Base-by-base conservation (phyloP, 2,888 invertebrate genomes). In the Stenolophus ochropezus region DNA sequence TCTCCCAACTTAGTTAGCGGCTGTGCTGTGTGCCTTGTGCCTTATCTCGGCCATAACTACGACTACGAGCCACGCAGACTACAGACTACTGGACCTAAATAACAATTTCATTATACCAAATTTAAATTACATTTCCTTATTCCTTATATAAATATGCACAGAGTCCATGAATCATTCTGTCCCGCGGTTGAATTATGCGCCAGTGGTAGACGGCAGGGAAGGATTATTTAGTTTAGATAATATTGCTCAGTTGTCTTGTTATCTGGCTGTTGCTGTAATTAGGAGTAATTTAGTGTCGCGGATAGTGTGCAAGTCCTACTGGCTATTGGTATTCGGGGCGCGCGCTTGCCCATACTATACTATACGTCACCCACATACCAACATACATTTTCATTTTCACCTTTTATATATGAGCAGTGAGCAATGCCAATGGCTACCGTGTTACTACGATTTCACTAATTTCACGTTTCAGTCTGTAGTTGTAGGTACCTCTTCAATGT, bases 31-130 rank as follows among this genome's bases (percentile, higher is more conserved):
- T n/a, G n/a, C n/a, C n/a, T n/a, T n/a, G n/a, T n/a, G 14, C 77
- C 61, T 77, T 77, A 77, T 77, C 77, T 65, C 58, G n/a, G 21
- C 77, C 61, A 77, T 77, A 77, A 77, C 77, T 75, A 42, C 33
- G 8, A 42, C 8, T 42, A 42, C 33, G 33, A 42, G 33, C 65
- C 20, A 20, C 27, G 33, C 75, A 25, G 21, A 18, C 6, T 20
- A 21, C 51, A 16, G 8, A 20, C 49, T 5, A 18, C 61, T 65
- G 65, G 61, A 58, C 65, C 77, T 42, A 77, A 58, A 77, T 77
- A 77, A 77, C 77, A 77, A 77, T 77, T 77, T 61, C 33, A 77
- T 77, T 77, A 77, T 61, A 61, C 65, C 47, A 65, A 77, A 61
- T 77, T 42, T 49, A 77, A 61, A 77, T 77, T 77, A 75, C 75